These are phyloP conservation scores for Axis porcinus DNA, from an alignment of 2,113 vertebrate species.

Conservation along the genomic window DNA sequence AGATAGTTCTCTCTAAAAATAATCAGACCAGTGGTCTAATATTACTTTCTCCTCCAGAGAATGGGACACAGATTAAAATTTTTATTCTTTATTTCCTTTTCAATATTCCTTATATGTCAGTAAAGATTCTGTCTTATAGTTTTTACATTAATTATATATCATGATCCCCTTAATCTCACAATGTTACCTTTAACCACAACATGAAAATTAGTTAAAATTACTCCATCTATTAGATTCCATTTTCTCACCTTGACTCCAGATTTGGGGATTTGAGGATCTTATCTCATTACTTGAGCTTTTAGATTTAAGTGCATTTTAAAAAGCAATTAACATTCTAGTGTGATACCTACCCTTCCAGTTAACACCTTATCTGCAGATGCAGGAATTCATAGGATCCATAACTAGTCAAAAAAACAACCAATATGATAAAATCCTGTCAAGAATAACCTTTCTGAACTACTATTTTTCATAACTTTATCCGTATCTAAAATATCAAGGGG, in stretches of 20 bases:
- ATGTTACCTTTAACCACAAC: neutral
- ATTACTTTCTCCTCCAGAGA: neutral
- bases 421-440: neutral
- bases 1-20: slow-evolving; percentile 38
- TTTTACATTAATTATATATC: neutral
- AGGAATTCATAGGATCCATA: neutral
- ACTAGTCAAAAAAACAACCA: neutral
- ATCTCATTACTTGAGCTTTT: slow-evolving; percentile 12
- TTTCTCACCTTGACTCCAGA: slow-evolving; percentile 7
- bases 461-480: neutral
- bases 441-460: neutral
- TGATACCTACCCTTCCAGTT: neutral
- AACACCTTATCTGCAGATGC: neutral
- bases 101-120: neutral
- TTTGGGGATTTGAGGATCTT: neutral
- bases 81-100: neutral
- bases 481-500: neutral
- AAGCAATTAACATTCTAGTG: slow-evolving; percentile 30
- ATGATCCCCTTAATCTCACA: neutral
- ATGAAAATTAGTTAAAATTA: slow-evolving; percentile 4
- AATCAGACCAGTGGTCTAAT: slow-evolving; percentile 31
- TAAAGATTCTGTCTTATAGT: neutral
- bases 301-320: slow-evolving; percentile 2
- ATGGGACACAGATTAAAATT: neutral
- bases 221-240: slow-evolving; percentile 27